These are phyloP conservation scores for Chinchilla lanigera DNA, from an alignment of 2,113 vertebrate genomes.

Conservation along the genomic window DNA sequence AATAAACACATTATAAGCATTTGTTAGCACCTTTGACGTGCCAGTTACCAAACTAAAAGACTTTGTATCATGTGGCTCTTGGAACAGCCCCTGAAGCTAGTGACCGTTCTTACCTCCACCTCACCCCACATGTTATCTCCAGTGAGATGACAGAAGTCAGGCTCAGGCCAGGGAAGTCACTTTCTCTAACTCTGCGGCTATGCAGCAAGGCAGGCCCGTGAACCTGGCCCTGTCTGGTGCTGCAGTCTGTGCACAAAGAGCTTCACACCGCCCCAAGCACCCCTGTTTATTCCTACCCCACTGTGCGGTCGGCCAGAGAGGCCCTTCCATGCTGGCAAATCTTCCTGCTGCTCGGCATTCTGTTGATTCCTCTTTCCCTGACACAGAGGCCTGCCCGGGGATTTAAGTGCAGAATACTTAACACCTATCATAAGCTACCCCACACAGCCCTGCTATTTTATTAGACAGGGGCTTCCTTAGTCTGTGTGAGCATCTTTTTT, in stretches of 20 bases:
- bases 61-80: background rate
- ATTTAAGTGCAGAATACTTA: background rate
- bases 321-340: background rate
- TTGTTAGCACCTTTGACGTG: background rate
- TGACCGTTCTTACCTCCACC: background rate
- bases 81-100: background rate
- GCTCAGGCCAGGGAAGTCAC: background rate
- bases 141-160: background rate
- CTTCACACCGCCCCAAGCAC: rapidly evolving
- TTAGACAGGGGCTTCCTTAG: background rate
- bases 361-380: background rate
- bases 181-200: background rate
- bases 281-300: too few relatives aligned
- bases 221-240: background rate
- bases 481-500: background rate
- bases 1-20: background rate
- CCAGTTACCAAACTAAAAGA: background rate
- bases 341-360: background rate
- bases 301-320: background rate
- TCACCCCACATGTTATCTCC: background rate
- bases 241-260: background rate
- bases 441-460: background rate
- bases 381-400: background rate
- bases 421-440: background rate
- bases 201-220: background rate